Conservation (phyloP, 2,888 invertebrate species). For the Philereme vetulata region DNA sequence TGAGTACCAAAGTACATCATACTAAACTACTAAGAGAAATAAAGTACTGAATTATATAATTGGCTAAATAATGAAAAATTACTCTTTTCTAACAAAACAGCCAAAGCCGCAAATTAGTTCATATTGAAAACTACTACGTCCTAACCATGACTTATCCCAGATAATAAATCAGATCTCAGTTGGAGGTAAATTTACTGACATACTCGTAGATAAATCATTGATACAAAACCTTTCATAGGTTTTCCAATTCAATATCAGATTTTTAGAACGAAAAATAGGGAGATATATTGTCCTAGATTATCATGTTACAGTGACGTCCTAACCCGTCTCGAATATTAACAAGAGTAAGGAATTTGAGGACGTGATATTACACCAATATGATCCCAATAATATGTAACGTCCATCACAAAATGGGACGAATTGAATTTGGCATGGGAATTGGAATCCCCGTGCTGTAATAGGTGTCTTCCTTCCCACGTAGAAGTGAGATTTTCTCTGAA, state of each 20-base stretch:
- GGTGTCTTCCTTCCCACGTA: neutral
- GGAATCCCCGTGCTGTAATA: slow-evolving; percentile 16
- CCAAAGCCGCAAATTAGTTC: no score
- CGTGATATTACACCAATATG: slow-evolving; percentile 15
- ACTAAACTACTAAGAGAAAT: no score
- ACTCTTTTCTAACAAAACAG: no score
- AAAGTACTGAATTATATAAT: no score
- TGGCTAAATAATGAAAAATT: no score
- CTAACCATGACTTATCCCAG: neutral
- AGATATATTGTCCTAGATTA: slow-evolving; percentile 4
- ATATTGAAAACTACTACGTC: no score
- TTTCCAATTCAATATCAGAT: neutral
- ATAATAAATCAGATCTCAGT: neutral
- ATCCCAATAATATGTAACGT: slow-evolving; percentile 23
- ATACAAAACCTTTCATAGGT: neutral
- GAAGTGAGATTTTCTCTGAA: slow-evolving; percentile 10
- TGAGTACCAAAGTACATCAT: no score
- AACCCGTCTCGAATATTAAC: slow-evolving; percentile 10
- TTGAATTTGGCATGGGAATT: slow-evolving; percentile 19
- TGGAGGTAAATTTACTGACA: neutral
- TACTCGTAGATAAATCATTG: neutral
- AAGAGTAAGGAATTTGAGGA: slow-evolving; percentile 21
- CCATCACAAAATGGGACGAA: slow-evolving; percentile 18
- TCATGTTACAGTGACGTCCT: slow-evolving; percentile 14
- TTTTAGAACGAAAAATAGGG: slow-evolving; percentile 5